phyloP scores from a whole-genome alignment of 2,113 vertebrate species.

The Onychostruthus taczanowskii region DNA sequence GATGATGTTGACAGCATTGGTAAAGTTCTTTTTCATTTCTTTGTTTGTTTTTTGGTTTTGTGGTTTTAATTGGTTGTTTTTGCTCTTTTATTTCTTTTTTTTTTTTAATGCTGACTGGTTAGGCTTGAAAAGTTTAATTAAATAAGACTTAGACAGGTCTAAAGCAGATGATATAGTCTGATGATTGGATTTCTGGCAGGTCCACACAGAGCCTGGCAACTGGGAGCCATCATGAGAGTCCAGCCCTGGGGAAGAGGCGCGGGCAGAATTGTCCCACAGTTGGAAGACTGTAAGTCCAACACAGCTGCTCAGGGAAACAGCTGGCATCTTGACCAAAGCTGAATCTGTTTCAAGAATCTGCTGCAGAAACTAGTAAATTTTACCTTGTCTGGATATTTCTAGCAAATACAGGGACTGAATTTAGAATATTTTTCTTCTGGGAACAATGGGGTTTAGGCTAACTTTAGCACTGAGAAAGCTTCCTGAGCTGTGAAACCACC shows the following conservation, averaged over 20 bases:
- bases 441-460: not conserved
- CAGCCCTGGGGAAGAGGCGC: not conserved
- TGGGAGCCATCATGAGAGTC: not conserved
- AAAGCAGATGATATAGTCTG: not conserved
- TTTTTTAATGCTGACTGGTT: not conserved
- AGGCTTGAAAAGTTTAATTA: not conserved
- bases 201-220: not conserved
- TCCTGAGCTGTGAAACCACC: not conserved
- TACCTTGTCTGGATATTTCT: not conserved
- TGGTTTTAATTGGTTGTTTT: accelerated
- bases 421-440: not conserved
- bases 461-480: not conserved
- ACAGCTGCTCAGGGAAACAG: not conserved
- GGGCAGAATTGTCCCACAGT: not conserved
- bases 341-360: not conserved
- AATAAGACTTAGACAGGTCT: not conserved
- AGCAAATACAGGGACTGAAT: not conserved
- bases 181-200: not conserved
- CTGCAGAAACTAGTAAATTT: not conserved
- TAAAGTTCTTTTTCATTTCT: not conserved
- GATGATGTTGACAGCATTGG: not conserved
- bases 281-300: not conserved
- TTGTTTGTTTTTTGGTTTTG: not conserved
- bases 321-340: not conserved
- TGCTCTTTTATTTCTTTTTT: not conserved